These are phyloP conservation scores for Gymnothorax javanicus DNA, from an alignment of 2,797 vertebrate genomes.

Conservation along the genomic window DNA sequence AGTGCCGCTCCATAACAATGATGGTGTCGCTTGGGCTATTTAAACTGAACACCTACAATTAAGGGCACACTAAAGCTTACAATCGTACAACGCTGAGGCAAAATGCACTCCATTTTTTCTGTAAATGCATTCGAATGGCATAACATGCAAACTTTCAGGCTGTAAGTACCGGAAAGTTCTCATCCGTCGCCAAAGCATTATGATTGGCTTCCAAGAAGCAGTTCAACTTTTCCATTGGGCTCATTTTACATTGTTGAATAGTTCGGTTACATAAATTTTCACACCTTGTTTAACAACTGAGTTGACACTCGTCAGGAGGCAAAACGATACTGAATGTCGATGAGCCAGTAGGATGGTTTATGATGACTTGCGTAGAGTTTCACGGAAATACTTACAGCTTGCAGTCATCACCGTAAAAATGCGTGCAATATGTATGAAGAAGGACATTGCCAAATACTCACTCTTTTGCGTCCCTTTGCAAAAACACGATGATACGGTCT, in stretches of 20 bases:
- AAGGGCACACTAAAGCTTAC: neutral
- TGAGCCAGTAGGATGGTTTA: neutral
- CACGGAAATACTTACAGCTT: neutral
- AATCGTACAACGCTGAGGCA: neutral
- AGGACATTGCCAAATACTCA: neutral
- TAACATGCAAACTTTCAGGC: neutral
- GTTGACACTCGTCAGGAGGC: neutral
- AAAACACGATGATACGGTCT: neutral
- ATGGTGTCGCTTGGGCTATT: neutral
- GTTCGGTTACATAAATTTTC: neutral
- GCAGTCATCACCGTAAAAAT: neutral
- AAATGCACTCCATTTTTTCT: neutral
- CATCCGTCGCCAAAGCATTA: neutral
- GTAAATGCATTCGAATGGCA: neutral
- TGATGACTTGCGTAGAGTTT: neutral
- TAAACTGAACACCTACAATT: conserved; percentile 3
- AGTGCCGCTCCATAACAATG: neutral
- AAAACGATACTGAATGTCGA: neutral
- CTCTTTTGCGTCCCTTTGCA: neutral
- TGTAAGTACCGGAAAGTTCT: neutral
- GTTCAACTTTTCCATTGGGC: neutral
- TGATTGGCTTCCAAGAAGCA: neutral
- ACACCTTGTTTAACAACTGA: neutral
- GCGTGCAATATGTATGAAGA: neutral
- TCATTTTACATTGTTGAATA: neutral